phyloP scores from a whole-genome alignment of 2,113 vertebrate genomes.

The Brienomyrus brachyistius region DNA sequence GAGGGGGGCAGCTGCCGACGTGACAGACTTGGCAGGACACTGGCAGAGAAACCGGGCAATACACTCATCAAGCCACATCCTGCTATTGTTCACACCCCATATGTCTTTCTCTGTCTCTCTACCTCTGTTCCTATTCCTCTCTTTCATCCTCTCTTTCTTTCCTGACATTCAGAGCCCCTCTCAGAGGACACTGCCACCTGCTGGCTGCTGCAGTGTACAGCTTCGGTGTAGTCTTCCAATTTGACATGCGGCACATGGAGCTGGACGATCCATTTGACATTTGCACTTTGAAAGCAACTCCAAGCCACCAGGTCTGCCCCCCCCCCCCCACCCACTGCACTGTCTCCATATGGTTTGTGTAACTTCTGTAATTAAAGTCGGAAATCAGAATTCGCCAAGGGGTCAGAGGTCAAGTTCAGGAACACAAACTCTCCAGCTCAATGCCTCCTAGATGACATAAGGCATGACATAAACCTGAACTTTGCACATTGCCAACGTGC shows the following conservation, averaged over 20 bases:
- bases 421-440: not conserved
- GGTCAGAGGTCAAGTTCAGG: not conserved
- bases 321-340: not conserved
- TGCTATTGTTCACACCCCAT: not conserved
- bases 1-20: not conserved
- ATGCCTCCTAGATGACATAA: not conserved
- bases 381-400: not conserved
- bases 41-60: not conserved
- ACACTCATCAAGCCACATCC: not conserved
- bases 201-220: not conserved
- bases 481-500: not conserved
- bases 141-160: not conserved
- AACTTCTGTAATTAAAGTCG: not conserved
- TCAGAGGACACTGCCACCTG: not conserved
- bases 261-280: not conserved
- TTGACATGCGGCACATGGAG: not conserved
- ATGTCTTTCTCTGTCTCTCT: not conserved
- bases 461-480: not conserved
- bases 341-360: not conserved
- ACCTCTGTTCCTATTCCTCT: not conserved
- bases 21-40: conserved; percentile 19
- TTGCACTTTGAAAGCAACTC: not conserved
- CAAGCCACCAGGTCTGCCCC: not conserved
- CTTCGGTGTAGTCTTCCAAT: not conserved
- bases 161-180: not conserved